phyloP scores from a whole-genome alignment of 2,113 vertebrate genomes.

The Blennius ocellaris region DNA sequence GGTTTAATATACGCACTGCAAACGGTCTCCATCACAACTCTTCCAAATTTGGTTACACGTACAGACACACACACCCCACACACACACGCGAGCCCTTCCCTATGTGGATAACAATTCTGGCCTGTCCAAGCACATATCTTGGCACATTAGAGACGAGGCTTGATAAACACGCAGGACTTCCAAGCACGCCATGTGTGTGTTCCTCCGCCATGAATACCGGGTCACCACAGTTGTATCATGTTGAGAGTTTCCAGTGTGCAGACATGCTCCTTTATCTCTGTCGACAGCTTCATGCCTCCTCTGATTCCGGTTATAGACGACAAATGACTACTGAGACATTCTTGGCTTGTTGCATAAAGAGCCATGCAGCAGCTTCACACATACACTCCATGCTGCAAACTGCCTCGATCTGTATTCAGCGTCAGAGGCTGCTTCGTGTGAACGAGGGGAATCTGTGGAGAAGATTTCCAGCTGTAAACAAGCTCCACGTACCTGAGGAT shows the following conservation, averaged over 20 bases:
- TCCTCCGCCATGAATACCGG: slow-evolving; percentile 4
- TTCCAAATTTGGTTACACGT: neutral
- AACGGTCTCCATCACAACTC: neutral
- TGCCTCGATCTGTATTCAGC: neutral
- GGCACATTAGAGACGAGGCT: slow-evolving; percentile 33
- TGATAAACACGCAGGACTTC: slow-evolving; percentile 28
- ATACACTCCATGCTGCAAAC: slow-evolving; percentile 20
- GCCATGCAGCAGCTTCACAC: slow-evolving; percentile 19
- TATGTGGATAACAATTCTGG: slow-evolving; percentile 49
- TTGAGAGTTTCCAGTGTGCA: slow-evolving; percentile 34
- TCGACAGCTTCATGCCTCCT: slow-evolving; percentile 46
- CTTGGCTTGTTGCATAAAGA: slow-evolving; percentile 41
- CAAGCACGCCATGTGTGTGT: neutral
- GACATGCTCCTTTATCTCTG: slow-evolving; percentile 26
- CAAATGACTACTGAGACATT: slow-evolving; percentile 54
- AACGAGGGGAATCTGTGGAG: neutral
- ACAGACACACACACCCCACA: neutral
- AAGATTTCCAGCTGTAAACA: slow-evolving; percentile 10
- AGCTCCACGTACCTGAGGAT: neutral
- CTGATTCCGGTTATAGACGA: slow-evolving; percentile 29
- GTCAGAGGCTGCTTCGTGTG: neutral
- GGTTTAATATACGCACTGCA: neutral
- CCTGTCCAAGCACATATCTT: slow-evolving; percentile 65
- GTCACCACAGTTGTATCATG: slow-evolving; percentile 26
- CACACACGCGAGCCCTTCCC: neutral